A percentile compares a stretch with the other conserved stretches of the same genome.
phyloP scores from a whole-genome alignment of 2,797 vertebrate species.

The Lepus townsendii region DNA sequence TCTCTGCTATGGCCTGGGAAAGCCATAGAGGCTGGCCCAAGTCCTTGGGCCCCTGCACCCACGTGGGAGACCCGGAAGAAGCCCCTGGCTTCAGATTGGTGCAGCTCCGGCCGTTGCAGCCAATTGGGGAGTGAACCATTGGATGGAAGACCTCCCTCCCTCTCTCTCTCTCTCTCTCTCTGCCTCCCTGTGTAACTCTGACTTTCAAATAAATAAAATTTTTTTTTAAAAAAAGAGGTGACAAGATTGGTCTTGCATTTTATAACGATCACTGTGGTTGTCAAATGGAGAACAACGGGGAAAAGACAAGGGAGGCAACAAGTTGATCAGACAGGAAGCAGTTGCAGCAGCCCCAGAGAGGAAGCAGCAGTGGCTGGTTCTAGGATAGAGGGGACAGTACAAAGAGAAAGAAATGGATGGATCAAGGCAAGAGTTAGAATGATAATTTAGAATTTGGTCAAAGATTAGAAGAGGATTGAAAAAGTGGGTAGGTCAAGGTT shows the following conservation, averaged over 20 bases:
- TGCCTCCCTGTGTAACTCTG: too few relatives aligned
- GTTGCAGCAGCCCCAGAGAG: background rate
- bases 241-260: background rate
- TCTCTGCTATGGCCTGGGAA: too few relatives aligned
- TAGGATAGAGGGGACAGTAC: fast-evolving
- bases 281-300: background rate
- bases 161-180: too few relatives aligned
- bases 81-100: too few relatives aligned
- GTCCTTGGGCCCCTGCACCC: too few relatives aligned
- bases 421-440: background rate
- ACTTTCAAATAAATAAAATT: too few relatives aligned
- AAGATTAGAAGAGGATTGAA: background rate
- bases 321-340: background rate
- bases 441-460: background rate
- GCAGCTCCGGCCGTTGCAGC: too few relatives aligned
- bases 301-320: background rate
- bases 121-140: too few relatives aligned
- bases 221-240: too few relatives aligned
- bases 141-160: too few relatives aligned
- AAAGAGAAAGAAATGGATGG: background rate
- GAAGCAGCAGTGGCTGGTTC: background rate
- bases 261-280: background rate
- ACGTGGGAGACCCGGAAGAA: too few relatives aligned
- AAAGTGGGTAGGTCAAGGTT: background rate
- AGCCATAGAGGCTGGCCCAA: too few relatives aligned